Conservation (phyloP, 1,140 invertebrate species). For the Steinernema feltiae region DNA sequence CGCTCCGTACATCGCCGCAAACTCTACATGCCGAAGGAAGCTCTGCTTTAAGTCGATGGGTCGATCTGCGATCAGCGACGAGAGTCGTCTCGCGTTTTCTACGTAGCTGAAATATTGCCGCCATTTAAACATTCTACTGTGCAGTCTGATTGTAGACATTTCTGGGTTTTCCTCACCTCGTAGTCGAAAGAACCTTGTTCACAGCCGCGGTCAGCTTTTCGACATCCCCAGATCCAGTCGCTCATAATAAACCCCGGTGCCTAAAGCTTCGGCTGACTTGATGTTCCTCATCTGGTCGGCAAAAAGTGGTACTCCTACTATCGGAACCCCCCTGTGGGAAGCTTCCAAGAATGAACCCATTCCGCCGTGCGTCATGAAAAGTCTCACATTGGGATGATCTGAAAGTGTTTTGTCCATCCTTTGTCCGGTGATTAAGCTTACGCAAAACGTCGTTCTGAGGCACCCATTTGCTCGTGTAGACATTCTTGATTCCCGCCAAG, state of each 20-base stretch:
- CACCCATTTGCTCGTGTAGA: constrained; percentile 29
- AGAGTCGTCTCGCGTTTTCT: background rate
- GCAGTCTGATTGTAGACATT: no score
- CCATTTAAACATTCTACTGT: no score
- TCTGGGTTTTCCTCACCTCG: background rate
- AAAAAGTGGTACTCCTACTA: constrained; percentile 41
- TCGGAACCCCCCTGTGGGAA: constrained; percentile 34
- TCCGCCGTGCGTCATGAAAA: constrained; percentile 48
- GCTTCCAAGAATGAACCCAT: constrained; percentile 37
- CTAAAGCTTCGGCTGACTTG: constrained; percentile 18
- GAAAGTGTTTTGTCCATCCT: no score
- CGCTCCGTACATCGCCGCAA: background rate
- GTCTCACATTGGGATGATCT: constrained; percentile 21
- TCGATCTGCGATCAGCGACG: background rate
- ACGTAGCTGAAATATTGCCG: background rate
- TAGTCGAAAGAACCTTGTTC: background rate
- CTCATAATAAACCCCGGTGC: background rate
- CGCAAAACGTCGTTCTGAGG: constrained; percentile 35
- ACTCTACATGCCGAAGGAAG: background rate
- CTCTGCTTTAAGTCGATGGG: constrained; percentile 1
- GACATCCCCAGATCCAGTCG: background rate
- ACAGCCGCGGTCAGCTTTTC: background rate
- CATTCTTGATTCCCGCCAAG: constrained; percentile 18
- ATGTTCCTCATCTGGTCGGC: constrained; percentile 40
- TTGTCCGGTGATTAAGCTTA: background rate